Evolutionary conservation across 2,113 vertebrate genomes (phyloP).

Genomic region (Sander lucioperca): DNA sequence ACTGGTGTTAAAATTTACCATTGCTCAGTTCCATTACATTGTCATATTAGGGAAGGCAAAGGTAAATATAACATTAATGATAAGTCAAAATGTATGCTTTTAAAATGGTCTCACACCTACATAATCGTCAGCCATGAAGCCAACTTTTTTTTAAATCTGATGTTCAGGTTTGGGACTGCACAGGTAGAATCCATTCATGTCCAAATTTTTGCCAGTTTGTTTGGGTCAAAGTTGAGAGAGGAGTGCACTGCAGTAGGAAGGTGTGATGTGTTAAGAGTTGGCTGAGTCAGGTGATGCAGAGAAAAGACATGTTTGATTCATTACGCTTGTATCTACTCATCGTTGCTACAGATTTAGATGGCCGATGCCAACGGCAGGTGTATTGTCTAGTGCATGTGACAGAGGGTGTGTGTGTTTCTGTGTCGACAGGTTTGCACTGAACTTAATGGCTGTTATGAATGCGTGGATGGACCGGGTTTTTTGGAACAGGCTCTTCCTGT

Average conservation of each 20-base stretch:
- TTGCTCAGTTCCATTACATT: not conserved
- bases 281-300: not conserved
- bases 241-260: not conserved
- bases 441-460: not conserved
- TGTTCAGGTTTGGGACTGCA: not conserved
- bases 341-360: not conserved
- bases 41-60: not conserved
- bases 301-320: not conserved
- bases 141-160: not conserved
- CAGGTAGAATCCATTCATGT: not conserved
- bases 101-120: not conserved
- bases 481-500: constrained; percentile 33
- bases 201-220: not conserved
- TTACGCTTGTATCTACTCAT: not conserved
- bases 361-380: not conserved
- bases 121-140: not conserved
- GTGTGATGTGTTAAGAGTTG: not conserved
- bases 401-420: not conserved
- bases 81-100: not conserved
- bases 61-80: too few relatives aligned
- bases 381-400: fast-evolving
- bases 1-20: not conserved
- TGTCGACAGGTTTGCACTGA: not conserved
- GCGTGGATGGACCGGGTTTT: not conserved
- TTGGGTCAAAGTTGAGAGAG: not conserved